A percentile compares a stretch with the other conserved stretches of the same genome.
phyloP scores from a whole-genome alignment of 2,113 vertebrate genomes.

The Trachemys scripta region DNA sequence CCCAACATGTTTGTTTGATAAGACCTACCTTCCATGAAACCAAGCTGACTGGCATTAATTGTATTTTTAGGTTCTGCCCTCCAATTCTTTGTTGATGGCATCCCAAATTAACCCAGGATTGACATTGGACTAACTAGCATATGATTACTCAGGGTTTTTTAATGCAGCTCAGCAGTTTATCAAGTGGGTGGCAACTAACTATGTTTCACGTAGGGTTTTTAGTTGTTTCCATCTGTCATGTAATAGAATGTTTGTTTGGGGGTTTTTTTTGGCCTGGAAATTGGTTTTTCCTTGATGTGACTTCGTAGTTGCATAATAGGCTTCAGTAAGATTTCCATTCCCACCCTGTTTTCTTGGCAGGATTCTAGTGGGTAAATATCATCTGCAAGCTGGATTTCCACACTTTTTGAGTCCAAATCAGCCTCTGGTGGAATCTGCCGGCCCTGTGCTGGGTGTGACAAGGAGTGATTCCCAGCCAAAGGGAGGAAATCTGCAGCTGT shows the following conservation, averaged over 20 bases:
- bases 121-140: background rate
- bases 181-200: background rate
- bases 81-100: background rate
- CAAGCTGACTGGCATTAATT: background rate
- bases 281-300: background rate
- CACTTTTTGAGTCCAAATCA: background rate
- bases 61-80: background rate
- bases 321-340: background rate
- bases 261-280: background rate
- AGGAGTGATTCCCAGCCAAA: background rate
- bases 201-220: background rate
- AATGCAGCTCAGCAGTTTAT: background rate
- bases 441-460: accelerated
- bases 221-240: background rate
- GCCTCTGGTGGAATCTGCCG: background rate
- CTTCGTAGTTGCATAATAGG: background rate
- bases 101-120: background rate
- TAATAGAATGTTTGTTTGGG: background rate
- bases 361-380: background rate
- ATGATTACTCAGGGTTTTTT: background rate
- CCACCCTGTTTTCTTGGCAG: background rate
- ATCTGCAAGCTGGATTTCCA: background rate
- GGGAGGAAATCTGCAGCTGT: background rate
- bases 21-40: background rate
- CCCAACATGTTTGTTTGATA: background rate